Percentiles rank a stretch among this genome's conserved stretches.
phyloP scores from a whole-genome alignment of 2,888 invertebrate species.

The Dinocampus coccinellae region DNA sequence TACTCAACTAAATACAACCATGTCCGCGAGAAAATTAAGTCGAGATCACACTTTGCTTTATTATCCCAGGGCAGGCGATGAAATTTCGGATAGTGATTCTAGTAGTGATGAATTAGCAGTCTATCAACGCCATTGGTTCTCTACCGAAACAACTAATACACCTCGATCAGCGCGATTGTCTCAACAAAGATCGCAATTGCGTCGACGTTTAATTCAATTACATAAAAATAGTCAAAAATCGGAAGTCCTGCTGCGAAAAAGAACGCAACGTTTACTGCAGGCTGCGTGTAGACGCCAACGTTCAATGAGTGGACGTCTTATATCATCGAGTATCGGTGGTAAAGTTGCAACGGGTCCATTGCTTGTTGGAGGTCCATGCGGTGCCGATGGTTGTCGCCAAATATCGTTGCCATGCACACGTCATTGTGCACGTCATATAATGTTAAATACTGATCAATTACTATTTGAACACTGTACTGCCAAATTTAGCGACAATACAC shows the following conservation, averaged over 20 bases:
- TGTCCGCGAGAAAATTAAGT: conserved; percentile 48
- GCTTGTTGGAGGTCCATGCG: conserved; percentile 61
- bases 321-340: conserved; percentile 34
- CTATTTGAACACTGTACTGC: conserved; percentile 86
- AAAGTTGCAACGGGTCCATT: conserved; percentile 57
- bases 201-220: conserved; percentile 70
- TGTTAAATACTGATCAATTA: conserved; percentile 86
- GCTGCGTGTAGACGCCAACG: conserved; percentile 56
- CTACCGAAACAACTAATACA: conserved; percentile 56
- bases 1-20: neutral
- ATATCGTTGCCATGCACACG: conserved; percentile 82
- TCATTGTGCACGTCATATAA: conserved; percentile 88
- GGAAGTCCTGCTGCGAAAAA: conserved; percentile 54
- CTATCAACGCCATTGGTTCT: conserved; percentile 69
- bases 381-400: conserved; percentile 65
- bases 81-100: conserved; percentile 69
- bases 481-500: conserved; percentile 83
- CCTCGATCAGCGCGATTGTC: conserved; percentile 62
- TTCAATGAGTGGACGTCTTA: conserved; percentile 46
- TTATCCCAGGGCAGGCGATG: conserved; percentile 67
- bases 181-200: conserved; percentile 67
- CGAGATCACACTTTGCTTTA: conserved; percentile 66
- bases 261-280: conserved; percentile 57
- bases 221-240: conserved; percentile 61
- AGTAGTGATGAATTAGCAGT: conserved; percentile 67